Evolutionary conservation across 2,888 invertebrate species (phyloP), one percentile per base, ranked within the genome.

Genomic region (Nemoura dubitans): DNA sequence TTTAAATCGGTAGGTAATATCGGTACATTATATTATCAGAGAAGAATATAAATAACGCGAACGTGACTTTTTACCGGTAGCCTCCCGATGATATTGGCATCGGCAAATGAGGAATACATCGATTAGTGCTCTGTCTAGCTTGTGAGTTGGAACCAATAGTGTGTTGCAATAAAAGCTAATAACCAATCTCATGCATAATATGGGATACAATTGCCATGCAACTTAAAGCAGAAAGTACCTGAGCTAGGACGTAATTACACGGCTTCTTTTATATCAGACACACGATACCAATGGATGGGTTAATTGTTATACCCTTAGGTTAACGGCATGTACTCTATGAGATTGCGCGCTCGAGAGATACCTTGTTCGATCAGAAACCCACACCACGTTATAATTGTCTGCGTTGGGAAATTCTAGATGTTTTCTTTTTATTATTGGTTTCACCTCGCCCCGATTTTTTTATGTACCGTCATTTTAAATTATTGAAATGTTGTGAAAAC

Each of bases 191-290:
- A 59, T 59, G 59, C 21, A 59, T 59, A 59, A 59, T 59, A 59
- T 21, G 59, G 59, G 10, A 21, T 59, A 21, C 59, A 59, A 59
- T 10, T 59, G 36, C 36, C 36, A 6, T 59, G 21, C 59, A 59
- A 59, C 59, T 59, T n/a, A n/a, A n/a, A n/a, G 59, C 59, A 21
- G 59, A 59, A 59, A 59, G 59, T 59, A 59, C 59, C 59, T 59
- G 21, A 59, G 59, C 59, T 59, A 59, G 59, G 59, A 59, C 3
- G 59, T 59, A 59, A 59, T 59, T 59, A 59, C 21, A 59, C 59
- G 59, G 59, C 59, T 59, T 59, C 16, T 59, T 59, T 59, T 59
- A 59, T 59, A 21, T 21, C 59, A 7, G 59, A 59, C 59, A 59
- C 59, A 59, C 59, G 59, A 59, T n/a, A n/a, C n/a, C n/a, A n/a